A percentile compares a stretch with the other conserved stretches of the same genome.
Conservation (phyloP, 2,888 invertebrate species). For the Gisinianus flammeolus region DNA sequence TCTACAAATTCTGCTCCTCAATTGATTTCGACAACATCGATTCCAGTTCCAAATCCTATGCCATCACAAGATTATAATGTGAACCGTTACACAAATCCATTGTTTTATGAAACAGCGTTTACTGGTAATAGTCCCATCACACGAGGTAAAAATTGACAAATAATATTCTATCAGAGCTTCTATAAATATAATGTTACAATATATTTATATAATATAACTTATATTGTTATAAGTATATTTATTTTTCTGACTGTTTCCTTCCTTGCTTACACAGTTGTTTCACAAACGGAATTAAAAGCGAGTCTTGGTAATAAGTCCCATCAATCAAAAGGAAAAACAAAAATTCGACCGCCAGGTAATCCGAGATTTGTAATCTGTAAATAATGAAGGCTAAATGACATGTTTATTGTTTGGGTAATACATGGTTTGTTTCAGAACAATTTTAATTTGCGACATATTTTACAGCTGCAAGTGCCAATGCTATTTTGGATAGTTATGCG, state of each 20-base stretch:
- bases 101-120: slow-evolving; percentile 55
- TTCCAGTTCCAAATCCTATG: slow-evolving; percentile 41
- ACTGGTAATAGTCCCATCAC: too few species aligned
- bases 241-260: too few species aligned
- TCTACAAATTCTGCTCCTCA: background rate
- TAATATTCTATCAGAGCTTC: too few species aligned
- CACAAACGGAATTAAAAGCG: slow-evolving; percentile 53
- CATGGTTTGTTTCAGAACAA: too few species aligned
- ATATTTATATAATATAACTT: too few species aligned
- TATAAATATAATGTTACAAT: too few species aligned
- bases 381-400: too few species aligned
- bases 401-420: too few species aligned
- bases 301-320: slow-evolving; percentile 45
- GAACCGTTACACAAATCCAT: slow-evolving; percentile 45
- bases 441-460: too few species aligned
- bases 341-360: slow-evolving; percentile 29
- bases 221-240: too few species aligned
- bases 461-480: slow-evolving; percentile 16
- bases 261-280: too few species aligned
- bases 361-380: background rate
- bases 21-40: background rate
- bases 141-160: too few species aligned
- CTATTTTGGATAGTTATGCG: slow-evolving; percentile 44
- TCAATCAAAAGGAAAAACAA: background rate
- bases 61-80: slow-evolving; percentile 43